Evolutionary conservation across 2,797 vertebrate genomes (phyloP).

Genomic region (Argentina silus): DNA sequence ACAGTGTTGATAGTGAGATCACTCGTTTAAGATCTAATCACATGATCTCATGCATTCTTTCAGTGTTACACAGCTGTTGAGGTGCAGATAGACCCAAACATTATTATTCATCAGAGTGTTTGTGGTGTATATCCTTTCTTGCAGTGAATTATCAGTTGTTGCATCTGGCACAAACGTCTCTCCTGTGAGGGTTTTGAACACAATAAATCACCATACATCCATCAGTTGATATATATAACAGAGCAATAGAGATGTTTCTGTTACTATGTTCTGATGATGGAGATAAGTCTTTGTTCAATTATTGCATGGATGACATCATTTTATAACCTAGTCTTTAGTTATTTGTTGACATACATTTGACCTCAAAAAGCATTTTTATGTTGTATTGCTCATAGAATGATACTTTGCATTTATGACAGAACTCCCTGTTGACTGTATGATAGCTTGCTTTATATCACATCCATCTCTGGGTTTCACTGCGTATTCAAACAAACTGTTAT

Average conservation of each 20-base stretch:
- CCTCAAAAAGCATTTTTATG: not conserved
- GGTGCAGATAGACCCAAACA: conserved; percentile 2
- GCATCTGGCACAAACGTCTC: not conserved
- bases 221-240: not conserved
- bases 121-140: conserved; percentile 12
- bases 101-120: conserved; percentile 29
- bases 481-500: not conserved
- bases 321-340: too few species aligned
- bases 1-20: not conserved
- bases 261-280: not conserved
- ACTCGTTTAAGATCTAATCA: conserved; percentile 19
- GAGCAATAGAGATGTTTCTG: not conserved
- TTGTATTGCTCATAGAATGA: not conserved
- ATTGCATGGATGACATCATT: too few species aligned
- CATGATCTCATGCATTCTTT: conserved; percentile 41
- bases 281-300: too few species aligned
- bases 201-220: not conserved
- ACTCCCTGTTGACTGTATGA: not conserved
- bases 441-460: conserved; percentile 1
- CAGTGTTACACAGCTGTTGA: conserved; percentile 23
- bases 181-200: not conserved
- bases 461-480: conserved; percentile 24
- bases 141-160: not conserved
- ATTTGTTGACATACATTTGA: too few species aligned
- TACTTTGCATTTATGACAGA: not conserved